Evolutionary conservation across 2,113 vertebrate genomes (phyloP), one percentile per base, ranked within the genome.

Genomic region (Petromus typicus): DNA sequence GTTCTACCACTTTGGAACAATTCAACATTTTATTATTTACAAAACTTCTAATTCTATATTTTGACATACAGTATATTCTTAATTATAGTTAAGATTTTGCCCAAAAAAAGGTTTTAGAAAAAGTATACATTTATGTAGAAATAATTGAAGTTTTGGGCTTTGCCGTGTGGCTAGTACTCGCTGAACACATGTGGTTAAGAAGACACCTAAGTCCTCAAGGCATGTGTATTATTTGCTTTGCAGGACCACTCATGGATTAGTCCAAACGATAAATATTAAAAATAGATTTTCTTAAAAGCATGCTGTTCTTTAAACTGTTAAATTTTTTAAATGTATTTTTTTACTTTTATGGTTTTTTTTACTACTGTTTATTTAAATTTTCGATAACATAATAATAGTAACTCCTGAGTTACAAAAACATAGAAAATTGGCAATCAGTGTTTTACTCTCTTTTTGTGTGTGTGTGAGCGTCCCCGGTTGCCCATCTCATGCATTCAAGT

Each of bases 61-160:
- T 94, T 64, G 12, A 59, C 5, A 23, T 75, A 57, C 1, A 63
- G 10, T 54, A n/a, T 43, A 63, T 20, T 81, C 9, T 76, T 95
- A 4, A 69, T 2, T 82, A 11, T 4, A 90, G 6, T 69, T 79
- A 80, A 69, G 3, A 69, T n/a, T 91, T 76, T 93, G 2, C 51
- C 64, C 63, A 76, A 78, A 40, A 51, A 43, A 64, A 17, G 22
- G 40, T 71, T 79, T 51, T 16, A 63, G 69, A 56, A 92, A 89
- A 90, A 88, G n/a, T 27, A 51, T 25, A 3, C 32, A 85, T 81
- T 81, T n/a, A 69, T 59, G 75, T 63, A 78, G 32, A 95, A 93
- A 56, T 84, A 22, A 76, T 1, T 95, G 59, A 86, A 88, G 67
- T 67, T 94, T 94, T 63, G 67, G 10, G 51, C 88, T 95, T 67